Evolutionary conservation across 2,888 invertebrate species (phyloP).

Genomic region (Ditula angustiorana): DNA sequence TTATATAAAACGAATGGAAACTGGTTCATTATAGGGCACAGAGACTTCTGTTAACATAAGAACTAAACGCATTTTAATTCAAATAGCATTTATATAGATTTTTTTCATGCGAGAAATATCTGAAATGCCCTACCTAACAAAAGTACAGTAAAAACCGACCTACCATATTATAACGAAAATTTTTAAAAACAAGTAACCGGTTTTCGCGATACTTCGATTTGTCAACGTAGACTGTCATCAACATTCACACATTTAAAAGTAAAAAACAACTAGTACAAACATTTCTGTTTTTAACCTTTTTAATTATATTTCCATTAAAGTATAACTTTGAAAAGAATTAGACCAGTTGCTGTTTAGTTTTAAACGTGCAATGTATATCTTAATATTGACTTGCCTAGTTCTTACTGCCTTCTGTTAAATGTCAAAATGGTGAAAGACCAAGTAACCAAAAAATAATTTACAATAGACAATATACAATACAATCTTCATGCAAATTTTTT

Average conservation of each 20-base stretch:
- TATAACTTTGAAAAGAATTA: background rate
- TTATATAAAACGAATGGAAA: constrained; percentile 1
- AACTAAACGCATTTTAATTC: background rate
- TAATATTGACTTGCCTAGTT: background rate
- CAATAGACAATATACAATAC: background rate
- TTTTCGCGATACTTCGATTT: background rate
- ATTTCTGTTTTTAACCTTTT: background rate
- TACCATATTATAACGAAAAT: background rate
- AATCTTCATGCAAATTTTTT: background rate
- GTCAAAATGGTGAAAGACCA: background rate
- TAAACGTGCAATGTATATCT: background rate
- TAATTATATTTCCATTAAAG: background rate
- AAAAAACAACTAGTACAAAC: background rate
- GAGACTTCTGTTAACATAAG: background rate
- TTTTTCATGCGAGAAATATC: background rate
- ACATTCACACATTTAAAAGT: background rate
- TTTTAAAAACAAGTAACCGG: background rate
- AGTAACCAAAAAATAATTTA: too few relatives aligned
- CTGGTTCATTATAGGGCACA: constrained; percentile 3
- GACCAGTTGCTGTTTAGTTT: background rate
- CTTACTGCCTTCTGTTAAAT: constrained; percentile 7
- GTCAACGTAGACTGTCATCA: background rate
- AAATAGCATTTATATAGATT: background rate
- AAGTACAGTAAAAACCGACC: background rate
- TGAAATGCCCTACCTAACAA: background rate